Conservation (phyloP, 2,797 vertebrate genomes). For the Coluber constrictor region DNA sequence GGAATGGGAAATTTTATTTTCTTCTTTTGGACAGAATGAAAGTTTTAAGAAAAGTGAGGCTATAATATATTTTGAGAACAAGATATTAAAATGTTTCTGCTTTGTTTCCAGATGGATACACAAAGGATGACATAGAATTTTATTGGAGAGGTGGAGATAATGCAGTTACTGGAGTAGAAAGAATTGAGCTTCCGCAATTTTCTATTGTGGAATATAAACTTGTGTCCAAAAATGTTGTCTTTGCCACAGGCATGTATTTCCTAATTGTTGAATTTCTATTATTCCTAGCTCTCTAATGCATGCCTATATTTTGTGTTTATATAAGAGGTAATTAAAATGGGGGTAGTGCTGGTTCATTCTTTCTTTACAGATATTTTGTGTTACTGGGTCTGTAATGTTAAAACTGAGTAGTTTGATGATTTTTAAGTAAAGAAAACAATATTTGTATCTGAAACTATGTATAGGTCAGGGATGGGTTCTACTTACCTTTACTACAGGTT, state of each 20-base stretch:
- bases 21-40: background rate
- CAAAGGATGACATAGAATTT: constrained; percentile 96
- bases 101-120: constrained; percentile 87
- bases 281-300: background rate
- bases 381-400: background rate
- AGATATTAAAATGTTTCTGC: background rate
- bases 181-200: constrained; percentile 97
- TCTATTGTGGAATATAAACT: constrained; percentile 94
- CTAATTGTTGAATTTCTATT: background rate
- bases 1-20: background rate
- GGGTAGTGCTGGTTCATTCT: background rate
- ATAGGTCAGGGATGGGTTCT: background rate
- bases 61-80: constrained; percentile 4
- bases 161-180: constrained; percentile 90
- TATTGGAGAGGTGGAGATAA: constrained; percentile 95
- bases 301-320: background rate
- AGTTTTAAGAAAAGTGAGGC: background rate
- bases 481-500: too few species aligned
- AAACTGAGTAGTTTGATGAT: background rate
- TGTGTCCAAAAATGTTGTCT: constrained; percentile 95
- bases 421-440: background rate
- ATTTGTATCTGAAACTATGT: background rate
- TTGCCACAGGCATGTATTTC: constrained; percentile 87
- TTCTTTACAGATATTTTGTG: background rate
- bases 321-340: background rate